Evolutionary conservation across 2,113 vertebrate species (phyloP).

Genomic region (Girardinichthys multiradiatus): DNA sequence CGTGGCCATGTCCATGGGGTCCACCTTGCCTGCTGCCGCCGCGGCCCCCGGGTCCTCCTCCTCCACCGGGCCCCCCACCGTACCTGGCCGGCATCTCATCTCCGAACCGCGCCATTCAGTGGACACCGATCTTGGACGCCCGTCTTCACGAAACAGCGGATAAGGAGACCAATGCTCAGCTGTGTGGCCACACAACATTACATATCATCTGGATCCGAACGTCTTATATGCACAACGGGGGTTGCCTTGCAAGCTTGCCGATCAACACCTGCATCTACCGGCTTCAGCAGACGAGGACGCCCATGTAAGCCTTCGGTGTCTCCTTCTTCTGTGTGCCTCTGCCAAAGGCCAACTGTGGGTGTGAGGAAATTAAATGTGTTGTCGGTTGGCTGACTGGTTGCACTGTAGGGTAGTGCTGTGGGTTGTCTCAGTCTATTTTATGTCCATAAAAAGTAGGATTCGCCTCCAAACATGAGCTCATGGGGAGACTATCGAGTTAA

Average conservation of each 20-base stretch:
- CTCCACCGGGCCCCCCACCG: constrained; percentile 82
- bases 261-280: constrained; percentile 47
- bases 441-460: constrained; percentile 56
- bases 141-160: constrained; percentile 87
- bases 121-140: constrained; percentile 82
- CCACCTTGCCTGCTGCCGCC: constrained; percentile 86
- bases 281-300: constrained; percentile 67
- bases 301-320: constrained; percentile 59
- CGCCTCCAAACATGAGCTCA: constrained; percentile 58
- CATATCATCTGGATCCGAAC: constrained; percentile 85
- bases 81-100: constrained; percentile 91
- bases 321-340: constrained; percentile 51
- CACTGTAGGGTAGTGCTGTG: constrained; percentile 42
- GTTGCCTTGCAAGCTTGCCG: constrained; percentile 50
- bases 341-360: constrained; percentile 62
- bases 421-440: constrained; percentile 50
- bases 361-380: constrained; percentile 64
- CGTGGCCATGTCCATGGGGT: constrained; percentile 75
- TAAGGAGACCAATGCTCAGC: constrained; percentile 82
- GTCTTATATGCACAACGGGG: constrained; percentile 79
- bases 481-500: constrained; percentile 49
- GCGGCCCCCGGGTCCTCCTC: constrained; percentile 81
- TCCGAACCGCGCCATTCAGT: constrained; percentile 93
- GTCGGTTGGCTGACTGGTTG: constrained; percentile 57
- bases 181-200: constrained; percentile 86